These are phyloP conservation scores for Halcyon malimbica DNA, from an alignment of 2,113 vertebrate species.

Conservation along the genomic window DNA sequence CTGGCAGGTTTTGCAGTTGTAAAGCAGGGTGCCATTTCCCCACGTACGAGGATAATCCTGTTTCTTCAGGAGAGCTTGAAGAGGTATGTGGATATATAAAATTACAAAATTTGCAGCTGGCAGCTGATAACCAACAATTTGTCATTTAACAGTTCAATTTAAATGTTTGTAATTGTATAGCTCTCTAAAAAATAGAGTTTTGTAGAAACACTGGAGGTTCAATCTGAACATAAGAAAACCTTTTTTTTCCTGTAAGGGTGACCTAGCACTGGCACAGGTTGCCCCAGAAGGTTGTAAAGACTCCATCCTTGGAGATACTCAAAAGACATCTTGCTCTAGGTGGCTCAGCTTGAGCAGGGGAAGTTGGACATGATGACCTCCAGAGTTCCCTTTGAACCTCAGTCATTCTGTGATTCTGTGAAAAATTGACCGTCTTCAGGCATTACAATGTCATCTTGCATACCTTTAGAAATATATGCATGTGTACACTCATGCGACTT, in stretches of 20 bases:
- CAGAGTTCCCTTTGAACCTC: constrained; percentile 12
- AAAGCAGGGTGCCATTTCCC: constrained; percentile 82
- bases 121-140: constrained; percentile 35
- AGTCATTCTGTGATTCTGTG: constrained; percentile 33
- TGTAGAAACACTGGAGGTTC: constrained; percentile 40
- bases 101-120: constrained; percentile 36
- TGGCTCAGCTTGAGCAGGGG: background rate
- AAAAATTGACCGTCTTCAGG: constrained; percentile 22
- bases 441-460: constrained; percentile 32
- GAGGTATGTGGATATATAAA: constrained; percentile 81
- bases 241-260: background rate
- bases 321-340: background rate
- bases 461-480: constrained; percentile 46
- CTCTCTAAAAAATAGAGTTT: constrained; percentile 18
- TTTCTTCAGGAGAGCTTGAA: constrained; percentile 82
- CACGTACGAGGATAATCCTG: constrained; percentile 81
- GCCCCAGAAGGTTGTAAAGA: background rate
- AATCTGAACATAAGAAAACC: background rate
- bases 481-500: constrained; percentile 22
- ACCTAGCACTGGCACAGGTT: background rate
- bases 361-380: background rate
- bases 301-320: background rate
- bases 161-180: constrained; percentile 8
- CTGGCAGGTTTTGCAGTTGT: constrained; percentile 80
- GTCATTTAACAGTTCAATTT: constrained; percentile 28